phyloP scores from a whole-genome alignment of 2,888 invertebrate species.

The Microplitis manilae region DNA sequence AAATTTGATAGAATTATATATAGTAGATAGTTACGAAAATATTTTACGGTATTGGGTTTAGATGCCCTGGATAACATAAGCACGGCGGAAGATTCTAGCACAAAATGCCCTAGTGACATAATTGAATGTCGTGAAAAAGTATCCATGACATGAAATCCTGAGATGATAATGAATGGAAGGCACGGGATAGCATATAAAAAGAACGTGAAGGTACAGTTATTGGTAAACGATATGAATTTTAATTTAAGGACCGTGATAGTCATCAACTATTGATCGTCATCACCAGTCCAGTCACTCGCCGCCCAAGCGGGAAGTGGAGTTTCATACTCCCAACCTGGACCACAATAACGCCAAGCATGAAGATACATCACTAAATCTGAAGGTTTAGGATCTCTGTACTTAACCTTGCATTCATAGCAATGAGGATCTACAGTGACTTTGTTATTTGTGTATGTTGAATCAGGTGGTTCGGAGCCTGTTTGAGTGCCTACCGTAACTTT shows the following conservation, averaged over 20 bases:
- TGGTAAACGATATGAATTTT: slow-evolving; percentile 15
- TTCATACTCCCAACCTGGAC: slow-evolving; percentile 95
- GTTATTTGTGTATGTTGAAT: slow-evolving; percentile 78
- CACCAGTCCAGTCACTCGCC: slow-evolving; percentile 86
- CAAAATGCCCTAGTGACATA: slow-evolving; percentile 4
- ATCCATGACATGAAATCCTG: background rate
- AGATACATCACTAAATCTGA: slow-evolving; percentile 95
- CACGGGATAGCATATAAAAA: slow-evolving; percentile 67
- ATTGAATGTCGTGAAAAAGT: slow-evolving; percentile 23
- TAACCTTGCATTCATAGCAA: slow-evolving; percentile 94
- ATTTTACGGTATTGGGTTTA: slow-evolving; percentile 18
- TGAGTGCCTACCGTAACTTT: slow-evolving; percentile 89
- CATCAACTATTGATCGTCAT: slow-evolving; percentile 75
- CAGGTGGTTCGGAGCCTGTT: slow-evolving; percentile 85
- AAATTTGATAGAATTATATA: background rate
- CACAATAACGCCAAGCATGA: slow-evolving; percentile 95
- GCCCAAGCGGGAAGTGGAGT: slow-evolving; percentile 96
- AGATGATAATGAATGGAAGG: slow-evolving; percentile 66
- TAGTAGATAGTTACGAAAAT: slow-evolving; percentile 11
- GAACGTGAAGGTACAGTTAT: slow-evolving; percentile 42
- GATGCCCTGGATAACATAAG: slow-evolving; percentile 46
- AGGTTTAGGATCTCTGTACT: slow-evolving; percentile 92
- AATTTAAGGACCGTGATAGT: background rate
- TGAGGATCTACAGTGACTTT: slow-evolving; percentile 87
- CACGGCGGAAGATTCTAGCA: slow-evolving; percentile 7